Base-by-base conservation (phyloP, 2,797 vertebrate species). In the Crenuchus spilurus region DNA sequence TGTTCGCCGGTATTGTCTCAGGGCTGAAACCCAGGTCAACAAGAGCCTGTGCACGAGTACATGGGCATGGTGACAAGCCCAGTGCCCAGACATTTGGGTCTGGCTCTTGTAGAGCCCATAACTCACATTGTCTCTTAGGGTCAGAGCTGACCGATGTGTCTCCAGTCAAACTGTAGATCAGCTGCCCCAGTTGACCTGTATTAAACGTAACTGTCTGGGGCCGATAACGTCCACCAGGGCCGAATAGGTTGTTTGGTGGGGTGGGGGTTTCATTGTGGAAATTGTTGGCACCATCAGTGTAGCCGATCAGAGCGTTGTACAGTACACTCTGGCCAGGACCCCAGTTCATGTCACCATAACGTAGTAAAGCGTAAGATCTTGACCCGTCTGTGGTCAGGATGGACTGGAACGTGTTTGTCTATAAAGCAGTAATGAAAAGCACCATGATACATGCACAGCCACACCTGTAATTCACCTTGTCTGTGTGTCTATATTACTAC, bases 361-460 rank as follows among this genome's bases (percentile, higher is more conserved):
- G 88, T 63, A 94, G 84, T 28, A 94, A 84, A 46, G 92, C 93
- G 75, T 92, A 94, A 2, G 94, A 91, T 24, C 88, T 90, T 0
- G 14, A 74, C 0, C 93, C 92, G 18, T 95, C 92, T 0, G 91
- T 94, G n/a, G 93, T 89, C 76, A 95, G 82, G 81, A 94, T 85
- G 64, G 91, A 91, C 85, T 95, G 94, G 85, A 93, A 95, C 1
- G 94, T 94, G 87, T 94, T 95, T 0, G 86, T 93, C 94, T 95
- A 80, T 46, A 73, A 82, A 81, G 1, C 26, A 77, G 75, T 13
- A 62, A 52, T 49, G 18, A 11, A 69, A 30, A 28, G 14, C 24
- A 18, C 48, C 16, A 18, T 0, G 13, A 11, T 57, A 58, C 0
- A 11, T 7, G 0, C 37, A 42, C 35, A 61, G 26, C 2, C 26